Percentiles rank a stretch among this genome's conserved stretches.
Conservation (phyloP, 30 jellyfish, hydroid and myxozoan species). For the Aurelia sp. region DNA sequence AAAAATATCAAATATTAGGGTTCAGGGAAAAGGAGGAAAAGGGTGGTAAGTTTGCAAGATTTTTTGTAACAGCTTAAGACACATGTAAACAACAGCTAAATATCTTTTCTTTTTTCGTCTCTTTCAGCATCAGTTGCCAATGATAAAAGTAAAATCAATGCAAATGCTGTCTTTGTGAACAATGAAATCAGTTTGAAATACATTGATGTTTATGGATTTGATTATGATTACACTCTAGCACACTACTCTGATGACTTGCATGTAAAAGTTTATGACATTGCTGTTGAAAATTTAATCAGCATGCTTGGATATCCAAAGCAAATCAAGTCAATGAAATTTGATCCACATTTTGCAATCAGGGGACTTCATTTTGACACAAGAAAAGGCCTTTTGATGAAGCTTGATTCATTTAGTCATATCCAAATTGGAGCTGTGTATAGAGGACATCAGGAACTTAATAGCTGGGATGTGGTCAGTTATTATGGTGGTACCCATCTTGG, state of each 20-base stretch:
- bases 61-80: too few species aligned
- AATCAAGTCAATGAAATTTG: conserved; percentile 71
- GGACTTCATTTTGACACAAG: conserved; percentile 96
- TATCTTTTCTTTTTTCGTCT: background rate
- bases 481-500: conserved; percentile 92
- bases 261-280: conserved; percentile 62
- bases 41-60: too few species aligned
- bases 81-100: too few species aligned
- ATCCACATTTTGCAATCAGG: conserved; percentile 88
- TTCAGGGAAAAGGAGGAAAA: too few species aligned
- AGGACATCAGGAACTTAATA: conserved; percentile 80
- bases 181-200: conserved; percentile 89
- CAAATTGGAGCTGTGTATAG: conserved; percentile 92
- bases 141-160: conserved; percentile 52
- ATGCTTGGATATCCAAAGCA: conserved; percentile 91
- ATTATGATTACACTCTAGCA: conserved; percentile 95
- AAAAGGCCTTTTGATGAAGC: conserved; percentile 91
- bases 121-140: conserved; percentile 19
- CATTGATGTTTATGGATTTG: conserved; percentile 97
- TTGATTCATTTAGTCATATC: conserved; percentile 90
- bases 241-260: conserved; percentile 89
- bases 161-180: conserved; percentile 93
- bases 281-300: conserved; percentile 69
- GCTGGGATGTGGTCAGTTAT: conserved; percentile 88
- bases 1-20: too few species aligned